phyloP scores from a whole-genome alignment of 2,113 vertebrate species.

The Pristiophorus japonicus region DNA sequence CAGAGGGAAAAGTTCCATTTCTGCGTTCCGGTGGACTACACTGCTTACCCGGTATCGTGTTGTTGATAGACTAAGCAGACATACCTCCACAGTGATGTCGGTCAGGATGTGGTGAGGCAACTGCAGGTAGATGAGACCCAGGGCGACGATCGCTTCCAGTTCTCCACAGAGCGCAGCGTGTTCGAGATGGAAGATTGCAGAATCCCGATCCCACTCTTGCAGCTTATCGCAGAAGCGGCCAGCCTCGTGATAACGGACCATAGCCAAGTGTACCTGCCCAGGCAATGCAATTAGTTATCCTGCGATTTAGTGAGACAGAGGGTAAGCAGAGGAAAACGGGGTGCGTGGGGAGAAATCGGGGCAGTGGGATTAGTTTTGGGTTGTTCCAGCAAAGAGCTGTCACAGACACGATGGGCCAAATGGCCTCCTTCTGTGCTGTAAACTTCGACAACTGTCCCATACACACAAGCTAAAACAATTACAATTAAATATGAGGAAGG shows the following conservation, averaged over 20 bases:
- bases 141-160: slow-evolving; percentile 83
- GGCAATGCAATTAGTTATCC: not conserved
- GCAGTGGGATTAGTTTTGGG: not conserved
- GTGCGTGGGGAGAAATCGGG: not conserved
- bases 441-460: not conserved
- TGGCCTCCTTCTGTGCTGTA: too few relatives aligned
- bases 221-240: slow-evolving; percentile 87
- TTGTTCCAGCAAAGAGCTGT: not conserved
- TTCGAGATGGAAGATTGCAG: slow-evolving; percentile 85
- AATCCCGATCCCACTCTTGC: slow-evolving; percentile 74
- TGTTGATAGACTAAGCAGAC: not conserved
- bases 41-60: not conserved
- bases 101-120: slow-evolving; percentile 86
- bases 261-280: slow-evolving; percentile 83
- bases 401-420: too few relatives aligned
- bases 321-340: not conserved
- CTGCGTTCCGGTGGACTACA: not conserved
- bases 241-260: slow-evolving; percentile 88
- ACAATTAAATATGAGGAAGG: not conserved
- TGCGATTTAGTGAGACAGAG: not conserved
- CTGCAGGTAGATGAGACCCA: slow-evolving; percentile 80
- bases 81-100: slow-evolving; percentile 74
- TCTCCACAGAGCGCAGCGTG: slow-evolving; percentile 84
- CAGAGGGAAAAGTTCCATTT: not conserved
- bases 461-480: not conserved